Percentiles rank a stretch among this genome's conserved stretches.
Evolutionary conservation across 2,113 vertebrate genomes (phyloP).

Genomic region (Chelonoidis abingdonii): DNA sequence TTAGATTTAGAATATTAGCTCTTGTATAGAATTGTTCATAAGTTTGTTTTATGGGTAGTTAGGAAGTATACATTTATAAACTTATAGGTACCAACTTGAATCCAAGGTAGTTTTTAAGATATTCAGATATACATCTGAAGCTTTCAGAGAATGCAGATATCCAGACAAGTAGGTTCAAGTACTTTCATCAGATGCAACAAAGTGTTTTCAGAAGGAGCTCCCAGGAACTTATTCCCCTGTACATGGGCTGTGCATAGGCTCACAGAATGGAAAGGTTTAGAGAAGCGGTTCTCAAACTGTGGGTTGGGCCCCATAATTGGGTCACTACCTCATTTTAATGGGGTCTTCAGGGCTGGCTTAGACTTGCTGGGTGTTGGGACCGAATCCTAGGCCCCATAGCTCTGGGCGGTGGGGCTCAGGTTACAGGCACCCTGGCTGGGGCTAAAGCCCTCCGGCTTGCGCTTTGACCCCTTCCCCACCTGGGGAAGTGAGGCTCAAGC

Average conservation of each 20-base stretch:
- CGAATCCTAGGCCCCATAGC: too few species aligned
- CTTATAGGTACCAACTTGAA: not conserved
- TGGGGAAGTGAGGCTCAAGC: too few species aligned
- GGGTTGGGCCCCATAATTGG: too few species aligned
- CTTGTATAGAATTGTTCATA: not conserved
- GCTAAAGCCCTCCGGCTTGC: too few species aligned
- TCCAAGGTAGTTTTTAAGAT: not conserved
- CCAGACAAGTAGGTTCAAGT: not conserved
- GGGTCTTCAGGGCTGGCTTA: too few species aligned
- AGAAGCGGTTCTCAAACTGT: not conserved
- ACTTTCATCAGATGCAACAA: not conserved
- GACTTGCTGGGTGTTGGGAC: too few species aligned
- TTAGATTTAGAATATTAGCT: not conserved
- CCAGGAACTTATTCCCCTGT: not conserved
- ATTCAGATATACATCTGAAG: not conserved
- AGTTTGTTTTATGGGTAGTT: not conserved
- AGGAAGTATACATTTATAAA: not conserved
- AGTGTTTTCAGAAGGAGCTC: not conserved
- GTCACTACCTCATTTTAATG: too few species aligned
- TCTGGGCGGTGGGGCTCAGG: too few species aligned
- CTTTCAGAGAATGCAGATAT: not conserved
- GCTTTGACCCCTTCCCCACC: too few species aligned
- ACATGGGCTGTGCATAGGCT: fast-evolving
- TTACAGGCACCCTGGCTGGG: too few species aligned
- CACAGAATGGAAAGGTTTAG: not conserved